Evolutionary conservation across 2,797 vertebrate species (phyloP).

Genomic region (Sebastes kiyomatsui): DNA sequence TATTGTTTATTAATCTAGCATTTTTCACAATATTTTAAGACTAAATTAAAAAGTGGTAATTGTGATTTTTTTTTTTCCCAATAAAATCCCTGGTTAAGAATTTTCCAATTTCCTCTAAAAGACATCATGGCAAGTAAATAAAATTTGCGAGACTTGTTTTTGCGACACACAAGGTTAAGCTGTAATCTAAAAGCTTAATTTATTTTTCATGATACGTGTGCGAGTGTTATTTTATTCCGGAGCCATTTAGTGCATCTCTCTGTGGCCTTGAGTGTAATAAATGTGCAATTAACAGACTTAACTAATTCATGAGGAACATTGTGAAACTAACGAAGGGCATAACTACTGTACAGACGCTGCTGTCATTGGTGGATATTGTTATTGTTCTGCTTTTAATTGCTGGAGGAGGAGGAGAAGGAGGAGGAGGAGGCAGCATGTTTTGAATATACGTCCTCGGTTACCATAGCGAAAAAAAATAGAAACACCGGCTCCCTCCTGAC

Average conservation of each 20-base stretch:
- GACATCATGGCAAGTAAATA: constrained; percentile 25
- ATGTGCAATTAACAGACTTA: constrained; percentile 82
- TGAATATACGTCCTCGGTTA: constrained; percentile 78
- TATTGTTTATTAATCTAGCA: not conserved
- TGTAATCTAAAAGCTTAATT: constrained; percentile 56
- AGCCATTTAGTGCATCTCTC: constrained; percentile 74
- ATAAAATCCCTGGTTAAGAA: not conserved
- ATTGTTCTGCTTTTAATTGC: constrained; percentile 83
- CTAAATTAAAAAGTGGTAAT: not conserved
- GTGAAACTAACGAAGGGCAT: constrained; percentile 80
- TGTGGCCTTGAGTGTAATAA: constrained; percentile 77
- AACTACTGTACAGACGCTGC: constrained; percentile 75
- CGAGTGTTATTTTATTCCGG: constrained; percentile 52
- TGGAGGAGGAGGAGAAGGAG: constrained; percentile 42
- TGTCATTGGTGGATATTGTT: constrained; percentile 77
- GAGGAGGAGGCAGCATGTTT: constrained; percentile 68
- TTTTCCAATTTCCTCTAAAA: constrained; percentile 3
- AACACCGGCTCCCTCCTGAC: constrained; percentile 72
- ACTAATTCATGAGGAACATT: constrained; percentile 84
- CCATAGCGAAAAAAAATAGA: constrained; percentile 76
- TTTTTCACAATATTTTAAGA: not conserved
- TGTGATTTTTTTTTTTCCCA: not conserved
- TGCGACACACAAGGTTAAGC: constrained; percentile 36
- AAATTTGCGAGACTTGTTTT: constrained; percentile 23
- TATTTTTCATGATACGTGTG: constrained; percentile 62